phyloP scores from a whole-genome alignment of 2,797 vertebrate species.

The Falco cherrug region DNA sequence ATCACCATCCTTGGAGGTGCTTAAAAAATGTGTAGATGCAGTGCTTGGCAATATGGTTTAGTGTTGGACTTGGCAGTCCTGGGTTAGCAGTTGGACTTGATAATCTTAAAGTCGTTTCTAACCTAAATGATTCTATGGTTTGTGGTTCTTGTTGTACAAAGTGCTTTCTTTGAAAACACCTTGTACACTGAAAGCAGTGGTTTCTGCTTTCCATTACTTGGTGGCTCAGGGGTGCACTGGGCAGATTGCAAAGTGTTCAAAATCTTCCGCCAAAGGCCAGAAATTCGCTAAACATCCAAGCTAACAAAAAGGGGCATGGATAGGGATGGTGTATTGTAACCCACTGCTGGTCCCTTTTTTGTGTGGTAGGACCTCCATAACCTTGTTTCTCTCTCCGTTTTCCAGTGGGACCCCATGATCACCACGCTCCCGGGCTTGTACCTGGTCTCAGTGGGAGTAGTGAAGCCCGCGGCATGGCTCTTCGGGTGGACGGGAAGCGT shows the following conservation, averaged over 20 bases:
- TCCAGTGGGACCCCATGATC: constrained; percentile 98
- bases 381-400: not conserved
- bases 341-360: fast-evolving
- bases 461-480: constrained; percentile 89
- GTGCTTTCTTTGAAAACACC: not conserved
- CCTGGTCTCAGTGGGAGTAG: constrained; percentile 87
- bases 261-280: fast-evolving
- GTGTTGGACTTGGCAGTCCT: too few relatives aligned
- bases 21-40: too few relatives aligned
- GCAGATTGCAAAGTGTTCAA: fast-evolving
- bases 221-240: not conserved
- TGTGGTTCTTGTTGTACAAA: fast-evolving
- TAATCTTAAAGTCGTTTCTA: too few relatives aligned
- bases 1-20: too few relatives aligned
- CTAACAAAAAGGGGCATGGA: fast-evolving
- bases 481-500: constrained; percentile 83
- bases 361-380: not conserved
- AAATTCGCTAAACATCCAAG: fast-evolving
- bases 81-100: too few relatives aligned
- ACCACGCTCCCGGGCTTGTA: constrained; percentile 95
- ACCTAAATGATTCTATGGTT: too few relatives aligned
- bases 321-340: fast-evolving
- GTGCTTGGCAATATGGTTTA: too few relatives aligned
- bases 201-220: fast-evolving
- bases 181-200: too few relatives aligned